Base-by-base conservation (phyloP, 2,113 vertebrate species). In the Lophius piscatorius region DNA sequence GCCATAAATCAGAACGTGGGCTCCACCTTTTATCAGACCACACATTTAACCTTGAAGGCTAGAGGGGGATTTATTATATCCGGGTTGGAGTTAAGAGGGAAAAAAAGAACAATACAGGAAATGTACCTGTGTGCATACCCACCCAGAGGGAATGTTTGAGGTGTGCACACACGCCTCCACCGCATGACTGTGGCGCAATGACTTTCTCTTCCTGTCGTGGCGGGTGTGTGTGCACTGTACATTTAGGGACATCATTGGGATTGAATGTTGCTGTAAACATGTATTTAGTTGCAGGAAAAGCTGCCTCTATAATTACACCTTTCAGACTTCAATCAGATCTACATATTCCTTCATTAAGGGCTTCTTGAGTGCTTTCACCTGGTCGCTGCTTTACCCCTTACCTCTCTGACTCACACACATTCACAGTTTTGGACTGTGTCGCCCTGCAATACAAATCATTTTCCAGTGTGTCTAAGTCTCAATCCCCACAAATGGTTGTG, bases 11-110 rank as follows among this genome's bases (percentile, higher is more conserved):
- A 85, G 35, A 48, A 18, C 26, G 23, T 47, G 35, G 44, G 79
- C 73, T 66, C 70, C 70, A 46, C 76, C 75, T 54, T 49, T 67
- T 71, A 72, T 69, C 50, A 80, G 90, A 88, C 88, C 81, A 84
- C 83, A 86, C 88, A 82, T 69, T 74, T 29, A 18, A 63, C 23
- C 18, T 33, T 24, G 48, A 31, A 42, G 42, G 75, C 36, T 39
- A 67, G 55, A 59, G 45, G 80, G 68, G 44, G 44, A 77, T 85
- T 88, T 75, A 89, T 90, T 79, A 86, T 88, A 84, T 90, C 87
- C 72, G 76, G 74, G 84, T 78, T 31, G 52, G 76, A 63, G 56
- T 52, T 68, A 71, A 62, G 40, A 38, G 18, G 38, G 24, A 59
- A 45, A 67, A 62, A 67, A 67, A 78, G 68, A 71, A 86, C 86